Base-by-base conservation (phyloP, 2,113 vertebrate species). In the Vanacampus margaritifer region DNA sequence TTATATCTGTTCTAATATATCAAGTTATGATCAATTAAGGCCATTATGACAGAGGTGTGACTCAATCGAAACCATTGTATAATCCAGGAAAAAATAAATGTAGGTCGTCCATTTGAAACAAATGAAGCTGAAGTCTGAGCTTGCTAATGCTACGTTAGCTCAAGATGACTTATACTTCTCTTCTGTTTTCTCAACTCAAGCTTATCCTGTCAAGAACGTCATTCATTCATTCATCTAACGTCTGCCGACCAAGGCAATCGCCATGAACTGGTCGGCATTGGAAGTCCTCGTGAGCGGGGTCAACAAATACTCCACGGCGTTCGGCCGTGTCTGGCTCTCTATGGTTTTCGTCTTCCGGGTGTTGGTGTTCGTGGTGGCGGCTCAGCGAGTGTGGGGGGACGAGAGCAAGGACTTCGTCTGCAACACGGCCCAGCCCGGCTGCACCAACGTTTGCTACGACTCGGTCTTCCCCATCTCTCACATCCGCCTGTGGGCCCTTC, bases 401-500 rank as follows among this genome's bases (percentile, higher is more conserved):
- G 95, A 98, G 23, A 92, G 79, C 79, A 97, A 94, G 80, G 95
- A 97, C 51, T 98, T 98, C 0, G 90, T 93, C 9, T 98, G 97
- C 72, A 98, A 98, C 87, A 98, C 95, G 0, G 67, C 46, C 23
- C 96, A 99, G 86, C 96, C 96, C 0, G 96, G 95, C 54, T 99
- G 97, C 89, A 79, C 45, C 80, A 98, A 94, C 0, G 95, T 95
- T 23, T 98, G 96, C 83, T 98, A 93, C 0, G 93, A 99, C 87
- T 8, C 91, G 69, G 89, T 90, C 85, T 97, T 98, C 85, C 97
- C 96, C 76, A 90, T 99, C 84, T 98, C 95, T 73, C 96, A 95
- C 85, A 93, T 96, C 82, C 91, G 94, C 17, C 91, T 99, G 28
- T 99, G 96, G 97, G 95, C 96, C 50, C 89, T 99, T 78, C 96